A percentile compares a stretch with the other conserved stretches of the same genome.
phyloP scores from a whole-genome alignment of 1,140 invertebrate genomes.

The Coboldia fuscipes region DNA sequence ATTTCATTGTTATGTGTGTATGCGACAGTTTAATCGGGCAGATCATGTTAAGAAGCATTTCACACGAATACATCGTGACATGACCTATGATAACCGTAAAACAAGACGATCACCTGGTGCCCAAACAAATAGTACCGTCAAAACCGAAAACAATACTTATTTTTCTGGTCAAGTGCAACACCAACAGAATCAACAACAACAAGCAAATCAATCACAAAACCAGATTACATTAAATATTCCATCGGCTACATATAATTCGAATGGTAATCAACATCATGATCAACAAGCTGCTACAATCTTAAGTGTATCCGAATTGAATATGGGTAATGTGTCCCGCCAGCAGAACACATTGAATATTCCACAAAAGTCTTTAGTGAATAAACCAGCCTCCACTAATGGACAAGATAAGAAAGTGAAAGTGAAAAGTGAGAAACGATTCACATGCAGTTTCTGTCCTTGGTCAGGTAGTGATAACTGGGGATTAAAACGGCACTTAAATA shows the following conservation, averaged over 20 bases:
- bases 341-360: neutral
- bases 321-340: too few species aligned
- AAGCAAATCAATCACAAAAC: neutral
- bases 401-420: constrained; percentile 17
- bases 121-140: constrained; percentile 1
- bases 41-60: constrained; percentile 92
- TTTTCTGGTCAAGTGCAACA: neutral
- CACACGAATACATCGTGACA: constrained; percentile 69
- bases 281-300: neutral
- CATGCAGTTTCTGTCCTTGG: constrained; percentile 75
- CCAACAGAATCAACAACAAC: constrained; percentile 1
- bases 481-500: constrained; percentile 73
- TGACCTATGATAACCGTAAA: constrained; percentile 63
- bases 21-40: constrained; percentile 81
- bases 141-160: neutral
- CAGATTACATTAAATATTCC: neutral
- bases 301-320: neutral
- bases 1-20: constrained; percentile 78
- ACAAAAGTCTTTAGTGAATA: too few species aligned
- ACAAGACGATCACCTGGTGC: constrained; percentile 25
- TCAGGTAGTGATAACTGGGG: constrained; percentile 87
- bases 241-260: constrained; percentile 1
- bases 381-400: too few species aligned
- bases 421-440: constrained; percentile 40
- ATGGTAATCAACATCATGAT: constrained; percentile 25